Evolutionary conservation across 1,140 invertebrate genomes (phyloP).

Genomic region (Drosophila tristis): DNA sequence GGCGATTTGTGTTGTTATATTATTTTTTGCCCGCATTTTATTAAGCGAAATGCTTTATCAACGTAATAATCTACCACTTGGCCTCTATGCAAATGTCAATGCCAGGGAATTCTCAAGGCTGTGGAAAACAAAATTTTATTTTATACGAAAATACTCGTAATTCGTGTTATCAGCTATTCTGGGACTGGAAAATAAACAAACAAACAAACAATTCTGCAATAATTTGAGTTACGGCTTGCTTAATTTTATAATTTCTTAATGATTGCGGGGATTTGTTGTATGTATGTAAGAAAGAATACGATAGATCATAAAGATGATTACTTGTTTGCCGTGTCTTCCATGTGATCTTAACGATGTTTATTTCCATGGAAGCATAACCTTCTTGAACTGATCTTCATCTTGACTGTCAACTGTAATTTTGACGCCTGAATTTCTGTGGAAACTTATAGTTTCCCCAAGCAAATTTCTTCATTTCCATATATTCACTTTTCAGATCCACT

Average conservation of each 20-base stretch:
- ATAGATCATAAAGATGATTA: too few species aligned
- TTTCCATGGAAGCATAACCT: too few species aligned
- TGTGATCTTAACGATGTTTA: too few species aligned
- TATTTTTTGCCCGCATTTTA: conserved; percentile 10
- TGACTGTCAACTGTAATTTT: too few species aligned
- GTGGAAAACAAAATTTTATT: conserved; percentile 9
- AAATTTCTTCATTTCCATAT: too few species aligned
- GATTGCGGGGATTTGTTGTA: background rate
- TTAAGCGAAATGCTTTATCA: conserved; percentile 42
- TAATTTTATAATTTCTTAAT: too few species aligned
- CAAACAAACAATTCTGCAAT: background rate
- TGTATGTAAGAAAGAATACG: background rate
- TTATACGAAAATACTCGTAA: background rate
- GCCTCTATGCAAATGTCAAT: conserved; percentile 50
- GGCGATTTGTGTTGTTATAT: conserved; percentile 2
- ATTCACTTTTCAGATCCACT: background rate
- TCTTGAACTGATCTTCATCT: too few species aligned
- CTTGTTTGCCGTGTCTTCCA: too few species aligned
- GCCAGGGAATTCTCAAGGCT: conserved; percentile 30
- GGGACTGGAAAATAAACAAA: background rate
- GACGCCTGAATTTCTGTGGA: too few species aligned
- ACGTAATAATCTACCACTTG: conserved; percentile 28
- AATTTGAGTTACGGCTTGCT: background rate
- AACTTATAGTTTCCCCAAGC: too few species aligned
- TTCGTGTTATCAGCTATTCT: conserved; percentile 43